These are phyloP conservation scores for Chrosomus eos DNA, from an alignment of 2,797 vertebrate species.

Conservation along the genomic window DNA sequence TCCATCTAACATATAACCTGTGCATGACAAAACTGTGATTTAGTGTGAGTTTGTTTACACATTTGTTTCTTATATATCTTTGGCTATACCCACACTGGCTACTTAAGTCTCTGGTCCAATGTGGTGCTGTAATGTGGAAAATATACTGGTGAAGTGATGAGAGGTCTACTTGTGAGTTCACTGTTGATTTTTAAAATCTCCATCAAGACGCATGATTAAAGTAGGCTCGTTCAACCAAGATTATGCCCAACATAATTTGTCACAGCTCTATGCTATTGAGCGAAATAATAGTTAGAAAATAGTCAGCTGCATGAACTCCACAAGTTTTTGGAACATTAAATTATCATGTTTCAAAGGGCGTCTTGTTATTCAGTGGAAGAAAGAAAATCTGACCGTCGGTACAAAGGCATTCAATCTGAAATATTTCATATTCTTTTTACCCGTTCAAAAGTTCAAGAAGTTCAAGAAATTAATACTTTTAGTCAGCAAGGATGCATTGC, in stretches of 20 bases:
- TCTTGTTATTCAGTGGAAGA: background rate
- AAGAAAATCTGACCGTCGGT: background rate
- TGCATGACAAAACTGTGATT: background rate
- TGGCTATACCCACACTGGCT: background rate
- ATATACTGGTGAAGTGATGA: conserved; percentile 15
- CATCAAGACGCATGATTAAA: conserved; percentile 63
- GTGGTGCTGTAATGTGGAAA: conserved; percentile 1
- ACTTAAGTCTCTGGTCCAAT: background rate
- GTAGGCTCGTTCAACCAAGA: conserved; percentile 57
- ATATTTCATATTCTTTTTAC: background rate
- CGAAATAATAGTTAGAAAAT: conserved; percentile 2
- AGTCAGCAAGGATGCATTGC: background rate
- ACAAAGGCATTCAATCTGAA: no score
- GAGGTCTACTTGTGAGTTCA: conserved; percentile 41
- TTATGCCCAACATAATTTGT: conserved; percentile 64
- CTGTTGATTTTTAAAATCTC: conserved; percentile 60
- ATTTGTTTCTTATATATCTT: background rate
- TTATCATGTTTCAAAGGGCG: background rate
- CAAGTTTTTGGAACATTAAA: background rate
- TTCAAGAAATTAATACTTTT: background rate
- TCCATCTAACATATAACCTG: background rate
- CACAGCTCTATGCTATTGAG: conserved; percentile 36
- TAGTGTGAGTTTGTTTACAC: conserved; percentile 1
- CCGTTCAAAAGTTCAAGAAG: background rate
- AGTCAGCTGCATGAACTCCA: background rate